Percentiles rank a stretch among this genome's conserved stretches.
Conservation (phyloP, 2,797 vertebrate genomes). For the Acropternis orthonyx region DNA sequence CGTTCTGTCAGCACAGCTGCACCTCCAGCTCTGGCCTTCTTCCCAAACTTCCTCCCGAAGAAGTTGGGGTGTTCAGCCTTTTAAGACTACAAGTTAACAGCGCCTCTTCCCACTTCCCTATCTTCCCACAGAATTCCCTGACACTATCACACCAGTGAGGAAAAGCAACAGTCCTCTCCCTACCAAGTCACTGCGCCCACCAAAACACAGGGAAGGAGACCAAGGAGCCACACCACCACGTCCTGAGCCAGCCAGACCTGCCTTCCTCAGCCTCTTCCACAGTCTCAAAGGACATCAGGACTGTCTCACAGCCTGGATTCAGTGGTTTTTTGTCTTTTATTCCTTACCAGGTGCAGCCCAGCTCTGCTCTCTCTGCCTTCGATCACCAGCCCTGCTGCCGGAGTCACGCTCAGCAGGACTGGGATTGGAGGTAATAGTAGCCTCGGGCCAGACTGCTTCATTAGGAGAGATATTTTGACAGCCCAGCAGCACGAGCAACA, state of each 20-base stretch:
- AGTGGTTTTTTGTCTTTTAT: neutral
- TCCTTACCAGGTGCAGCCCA: neutral
- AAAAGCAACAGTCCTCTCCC: neutral
- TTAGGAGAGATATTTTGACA: constrained; percentile 68
- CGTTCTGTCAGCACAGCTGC: neutral
- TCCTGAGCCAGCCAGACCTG: neutral
- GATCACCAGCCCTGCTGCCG: neutral
- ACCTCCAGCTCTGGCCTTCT: neutral
- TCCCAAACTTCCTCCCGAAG: neutral
- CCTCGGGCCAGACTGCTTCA: constrained; percentile 72
- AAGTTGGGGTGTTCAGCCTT: neutral
- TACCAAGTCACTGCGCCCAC: neutral
- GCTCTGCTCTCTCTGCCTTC: neutral
- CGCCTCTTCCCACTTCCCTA: neutral
- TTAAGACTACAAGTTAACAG: neutral
- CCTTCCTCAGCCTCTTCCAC: neutral
- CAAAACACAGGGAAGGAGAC: neutral
- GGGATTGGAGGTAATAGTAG: constrained; percentile 2
- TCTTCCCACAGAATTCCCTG: neutral
- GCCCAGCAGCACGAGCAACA: constrained; percentile 13
- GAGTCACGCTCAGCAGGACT: neutral
- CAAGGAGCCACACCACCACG: neutral
- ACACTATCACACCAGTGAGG: neutral
- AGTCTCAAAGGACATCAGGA: neutral
- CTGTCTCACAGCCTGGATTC: neutral